Evolutionary conservation across 2,888 invertebrate genomes (phyloP).

Genomic region (Laothoe populi): DNA sequence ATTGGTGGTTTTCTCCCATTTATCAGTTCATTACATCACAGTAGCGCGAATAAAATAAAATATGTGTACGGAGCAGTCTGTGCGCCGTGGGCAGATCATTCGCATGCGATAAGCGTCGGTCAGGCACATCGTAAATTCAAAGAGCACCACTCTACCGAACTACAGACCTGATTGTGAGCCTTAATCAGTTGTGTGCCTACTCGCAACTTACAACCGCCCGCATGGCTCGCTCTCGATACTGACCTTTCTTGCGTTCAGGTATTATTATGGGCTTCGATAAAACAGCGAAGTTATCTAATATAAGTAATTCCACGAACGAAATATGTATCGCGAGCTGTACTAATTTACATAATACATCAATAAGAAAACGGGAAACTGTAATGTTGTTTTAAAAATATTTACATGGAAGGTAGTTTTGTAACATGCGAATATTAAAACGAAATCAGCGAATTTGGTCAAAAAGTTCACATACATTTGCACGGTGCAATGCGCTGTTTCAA

Average conservation of each 20-base stretch:
- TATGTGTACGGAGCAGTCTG: constrained; percentile 81
- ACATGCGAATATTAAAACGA: constrained; percentile 7
- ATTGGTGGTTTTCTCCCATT: constrained; percentile 85
- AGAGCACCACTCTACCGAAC: constrained; percentile 80
- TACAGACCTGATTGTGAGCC: constrained; percentile 81
- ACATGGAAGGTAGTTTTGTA: neutral
- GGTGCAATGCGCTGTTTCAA: constrained; percentile 36
- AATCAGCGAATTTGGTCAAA: constrained; percentile 23
- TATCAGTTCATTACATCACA: constrained; percentile 86
- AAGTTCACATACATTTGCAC: constrained; percentile 31
- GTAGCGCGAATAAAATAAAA: constrained; percentile 85
- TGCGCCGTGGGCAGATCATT: constrained; percentile 83
- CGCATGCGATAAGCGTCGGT: constrained; percentile 84
- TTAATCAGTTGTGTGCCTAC: constrained; percentile 76
- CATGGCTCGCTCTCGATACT: constrained; percentile 23
- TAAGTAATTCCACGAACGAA: constrained; percentile 21
- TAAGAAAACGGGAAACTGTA: neutral
- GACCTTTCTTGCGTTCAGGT: constrained; percentile 28
- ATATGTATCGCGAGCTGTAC: constrained; percentile 12
- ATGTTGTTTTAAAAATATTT: neutral
- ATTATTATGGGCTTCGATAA: constrained; percentile 36
- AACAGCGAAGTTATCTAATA: constrained; percentile 22
- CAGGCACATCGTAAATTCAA: constrained; percentile 85
- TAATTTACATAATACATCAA: constrained; percentile 17
- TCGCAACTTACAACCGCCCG: constrained; percentile 40